These are phyloP conservation scores for Oostethus manadensis DNA, from an alignment of 2,113 vertebrate species.

Conservation along the genomic window DNA sequence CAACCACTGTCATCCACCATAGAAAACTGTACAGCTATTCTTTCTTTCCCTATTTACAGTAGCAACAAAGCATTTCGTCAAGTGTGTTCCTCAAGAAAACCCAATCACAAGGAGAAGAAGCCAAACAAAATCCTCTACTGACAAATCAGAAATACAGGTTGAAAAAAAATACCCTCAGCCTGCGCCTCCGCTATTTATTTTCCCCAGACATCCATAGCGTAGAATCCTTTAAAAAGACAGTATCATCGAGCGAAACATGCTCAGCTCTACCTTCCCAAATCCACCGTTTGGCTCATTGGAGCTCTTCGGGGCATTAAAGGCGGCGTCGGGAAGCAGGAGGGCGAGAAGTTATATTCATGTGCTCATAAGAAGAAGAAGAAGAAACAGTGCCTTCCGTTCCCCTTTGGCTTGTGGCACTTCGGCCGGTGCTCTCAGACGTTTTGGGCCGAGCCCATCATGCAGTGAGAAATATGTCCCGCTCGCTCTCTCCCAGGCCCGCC, in stretches of 20 bases:
- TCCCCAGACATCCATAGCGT: slow-evolving; percentile 49
- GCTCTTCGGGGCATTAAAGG: slow-evolving; percentile 50
- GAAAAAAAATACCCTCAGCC: slow-evolving; percentile 74
- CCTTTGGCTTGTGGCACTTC: slow-evolving; percentile 76
- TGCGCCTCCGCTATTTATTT: slow-evolving; percentile 37
- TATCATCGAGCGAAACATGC: slow-evolving; percentile 65
- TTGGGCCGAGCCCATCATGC: slow-evolving; percentile 72
- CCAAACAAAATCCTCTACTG: slow-evolving; percentile 77
- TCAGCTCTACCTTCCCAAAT: slow-evolving; percentile 57
- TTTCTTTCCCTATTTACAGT: slow-evolving; percentile 73
- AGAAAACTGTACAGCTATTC: slow-evolving; percentile 61
- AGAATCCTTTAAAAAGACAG: slow-evolving; percentile 78
- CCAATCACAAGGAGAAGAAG: slow-evolving; percentile 64
- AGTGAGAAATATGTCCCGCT: slow-evolving; percentile 71
- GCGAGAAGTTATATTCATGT: slow-evolving; percentile 53
- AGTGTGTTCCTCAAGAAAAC: slow-evolving; percentile 40
- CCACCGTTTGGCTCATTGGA: slow-evolving; percentile 78
- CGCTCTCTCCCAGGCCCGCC: slow-evolving; percentile 54
- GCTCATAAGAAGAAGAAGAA: slow-evolving; percentile 32
- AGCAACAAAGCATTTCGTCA: slow-evolving; percentile 60
- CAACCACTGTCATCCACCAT: slow-evolving; percentile 14
- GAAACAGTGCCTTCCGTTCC: slow-evolving; percentile 44
- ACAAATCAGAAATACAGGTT: slow-evolving; percentile 80
- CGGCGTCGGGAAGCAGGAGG: slow-evolving; percentile 65
- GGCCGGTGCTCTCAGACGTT: slow-evolving; percentile 83